Evolutionary conservation across 2,888 invertebrate genomes (phyloP).

Genomic region (Danaus chrysippus): DNA sequence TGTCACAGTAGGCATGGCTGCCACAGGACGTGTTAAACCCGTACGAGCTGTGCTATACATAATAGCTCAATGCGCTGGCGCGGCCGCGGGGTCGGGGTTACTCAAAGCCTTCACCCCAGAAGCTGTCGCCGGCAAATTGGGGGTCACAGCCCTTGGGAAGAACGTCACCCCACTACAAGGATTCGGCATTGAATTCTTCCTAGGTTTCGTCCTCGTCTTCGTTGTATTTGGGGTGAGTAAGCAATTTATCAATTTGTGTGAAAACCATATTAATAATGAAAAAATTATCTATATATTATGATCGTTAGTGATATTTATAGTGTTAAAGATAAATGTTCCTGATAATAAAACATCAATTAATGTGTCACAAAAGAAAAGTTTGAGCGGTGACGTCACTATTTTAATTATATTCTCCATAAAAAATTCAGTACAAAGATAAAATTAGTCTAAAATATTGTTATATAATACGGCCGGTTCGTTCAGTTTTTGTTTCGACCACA

Average conservation of each 20-base stretch:
- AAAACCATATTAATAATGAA: no score
- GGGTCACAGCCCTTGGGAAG: slow-evolving; percentile 82
- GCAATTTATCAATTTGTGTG: no score
- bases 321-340: background rate
- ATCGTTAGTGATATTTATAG: background rate
- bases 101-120: slow-evolving; percentile 86
- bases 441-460: no score
- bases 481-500: no score
- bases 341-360: background rate
- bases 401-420: no score
- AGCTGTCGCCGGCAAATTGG: slow-evolving; percentile 79
- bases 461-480: no score
- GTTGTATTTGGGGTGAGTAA: slow-evolving; percentile 90
- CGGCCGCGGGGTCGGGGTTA: slow-evolving; percentile 87
- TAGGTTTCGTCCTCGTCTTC: slow-evolving; percentile 92
- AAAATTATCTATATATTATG: no score
- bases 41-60: slow-evolving; percentile 88
- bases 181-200: slow-evolving; percentile 93
- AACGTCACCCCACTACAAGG: slow-evolving; percentile 87
- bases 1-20: slow-evolving; percentile 89
- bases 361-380: slow-evolving; percentile 6
- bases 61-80: slow-evolving; percentile 89
- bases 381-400: slow-evolving; percentile 11
- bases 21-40: slow-evolving; percentile 87
- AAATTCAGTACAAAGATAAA: no score